Conservation (phyloP, 2,797 vertebrate genomes). For the Odontamblyopus rebecca region DNA sequence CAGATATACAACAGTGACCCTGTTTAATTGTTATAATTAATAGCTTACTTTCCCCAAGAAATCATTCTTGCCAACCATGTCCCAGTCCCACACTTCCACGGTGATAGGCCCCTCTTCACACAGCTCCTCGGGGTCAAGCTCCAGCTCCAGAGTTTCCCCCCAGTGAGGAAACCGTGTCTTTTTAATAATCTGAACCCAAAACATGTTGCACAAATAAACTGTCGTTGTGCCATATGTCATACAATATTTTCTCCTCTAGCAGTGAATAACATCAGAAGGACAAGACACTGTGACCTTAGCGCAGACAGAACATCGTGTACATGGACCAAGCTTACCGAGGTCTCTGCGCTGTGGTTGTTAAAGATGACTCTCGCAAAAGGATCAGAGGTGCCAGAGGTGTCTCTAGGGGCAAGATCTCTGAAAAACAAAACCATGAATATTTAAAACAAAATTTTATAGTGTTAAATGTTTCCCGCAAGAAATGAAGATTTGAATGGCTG, state of each 20-base stretch:
- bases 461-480: constrained; percentile 15
- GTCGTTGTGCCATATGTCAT: neutral
- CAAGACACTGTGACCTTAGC: neutral
- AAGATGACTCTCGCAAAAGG: constrained; percentile 87
- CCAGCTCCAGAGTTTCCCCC: constrained; percentile 86
- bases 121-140: constrained; percentile 72
- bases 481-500: neutral
- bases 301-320: constrained; percentile 6
- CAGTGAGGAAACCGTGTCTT: constrained; percentile 91
- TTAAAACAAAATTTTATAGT: neutral
- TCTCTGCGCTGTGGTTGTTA: constrained; percentile 85
- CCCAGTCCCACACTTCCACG: constrained; percentile 94
- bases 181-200: constrained; percentile 84
- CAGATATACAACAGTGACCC: neutral
- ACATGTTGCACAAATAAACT: neutral
- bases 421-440: constrained; percentile 11
- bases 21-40: neutral
- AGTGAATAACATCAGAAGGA: constrained; percentile 2
- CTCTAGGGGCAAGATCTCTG: constrained; percentile 89
- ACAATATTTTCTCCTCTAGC: neutral
- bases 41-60: constrained; percentile 86
- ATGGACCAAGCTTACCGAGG: constrained; percentile 79
- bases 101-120: constrained; percentile 64
- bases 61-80: constrained; percentile 94
- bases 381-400: constrained; percentile 88